phyloP scores from a whole-genome alignment of 2,888 invertebrate species.

The Himalopsyche anomala region DNA sequence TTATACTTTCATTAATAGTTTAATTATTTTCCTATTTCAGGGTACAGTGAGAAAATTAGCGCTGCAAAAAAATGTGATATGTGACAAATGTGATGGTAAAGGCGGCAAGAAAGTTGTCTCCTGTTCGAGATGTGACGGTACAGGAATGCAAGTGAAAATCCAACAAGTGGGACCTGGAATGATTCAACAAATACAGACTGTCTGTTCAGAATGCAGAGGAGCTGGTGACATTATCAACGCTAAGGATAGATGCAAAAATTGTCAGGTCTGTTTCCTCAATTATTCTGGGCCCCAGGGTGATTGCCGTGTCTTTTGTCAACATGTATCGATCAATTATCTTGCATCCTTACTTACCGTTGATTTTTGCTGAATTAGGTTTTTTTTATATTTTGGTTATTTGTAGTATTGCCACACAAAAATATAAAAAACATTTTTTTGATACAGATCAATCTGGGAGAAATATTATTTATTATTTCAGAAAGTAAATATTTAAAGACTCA shows the following conservation, averaged over 20 bases:
- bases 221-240: conserved; percentile 90
- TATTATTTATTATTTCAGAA: too few relatives aligned
- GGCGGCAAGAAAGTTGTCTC: conserved; percentile 96
- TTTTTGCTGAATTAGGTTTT: too few relatives aligned
- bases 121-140: conserved; percentile 92
- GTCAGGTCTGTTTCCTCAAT: conserved; percentile 75
- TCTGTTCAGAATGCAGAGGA: conserved; percentile 92
- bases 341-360: not conserved
- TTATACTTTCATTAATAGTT: not conserved
- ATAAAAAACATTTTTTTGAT: too few relatives aligned
- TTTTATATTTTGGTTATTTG: too few relatives aligned
- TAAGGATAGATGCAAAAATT: conserved; percentile 95
- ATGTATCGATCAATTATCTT: too few relatives aligned
- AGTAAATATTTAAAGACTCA: too few relatives aligned
- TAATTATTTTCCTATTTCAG: conserved; percentile 42
- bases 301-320: too few relatives aligned
- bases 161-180: conserved; percentile 81
- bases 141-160: conserved; percentile 88
- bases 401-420: too few relatives aligned
- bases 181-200: conserved; percentile 93
- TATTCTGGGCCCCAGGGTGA: too few relatives aligned
- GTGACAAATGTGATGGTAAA: conserved; percentile 96
- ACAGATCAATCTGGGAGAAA: too few relatives aligned
- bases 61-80: conserved; percentile 96
- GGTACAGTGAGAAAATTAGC: conserved; percentile 95